Conservation (phyloP, 2,888 invertebrate species). For the Heliconius erato region DNA sequence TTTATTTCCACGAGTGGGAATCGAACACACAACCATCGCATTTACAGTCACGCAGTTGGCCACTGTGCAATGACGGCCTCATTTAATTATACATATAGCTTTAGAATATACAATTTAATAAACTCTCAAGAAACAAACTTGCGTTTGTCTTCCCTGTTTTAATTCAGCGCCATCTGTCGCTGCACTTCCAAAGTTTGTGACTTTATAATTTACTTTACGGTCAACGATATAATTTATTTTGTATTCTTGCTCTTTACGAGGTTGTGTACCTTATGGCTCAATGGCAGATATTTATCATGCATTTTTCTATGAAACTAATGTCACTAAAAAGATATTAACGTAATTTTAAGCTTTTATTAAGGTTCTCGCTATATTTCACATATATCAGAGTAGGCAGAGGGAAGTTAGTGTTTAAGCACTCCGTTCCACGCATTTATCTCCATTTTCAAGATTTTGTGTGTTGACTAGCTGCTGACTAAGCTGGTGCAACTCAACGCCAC, state of each 20-base stretch:
- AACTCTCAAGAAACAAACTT: constrained; percentile 67
- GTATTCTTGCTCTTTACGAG: constrained; percentile 6
- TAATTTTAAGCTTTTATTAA: no score
- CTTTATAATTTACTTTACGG: constrained; percentile 45
- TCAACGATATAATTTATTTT: constrained; percentile 36
- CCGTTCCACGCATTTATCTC: neutral
- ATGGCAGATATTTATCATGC: neutral
- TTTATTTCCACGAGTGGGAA: neutral
- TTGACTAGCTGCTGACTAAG: neutral
- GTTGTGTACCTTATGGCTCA: neutral
- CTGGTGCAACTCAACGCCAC: neutral
- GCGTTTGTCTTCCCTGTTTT: constrained; percentile 64
- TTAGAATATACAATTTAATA: constrained; percentile 63
- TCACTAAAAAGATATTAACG: no score
- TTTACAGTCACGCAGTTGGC: neutral
- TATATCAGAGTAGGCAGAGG: neutral
- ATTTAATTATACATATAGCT: neutral
- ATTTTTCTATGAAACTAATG: no score
- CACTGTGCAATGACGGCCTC: neutral
- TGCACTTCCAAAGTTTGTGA: constrained; percentile 45
- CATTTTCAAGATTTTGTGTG: neutral
- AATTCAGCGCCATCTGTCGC: constrained; percentile 67
- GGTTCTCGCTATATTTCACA: no score
- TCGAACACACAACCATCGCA: neutral
- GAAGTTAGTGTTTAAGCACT: neutral